Percentiles rank a stretch among this genome's conserved stretches.
Conservation (phyloP, 2,113 vertebrate species). For the Nycticebus coucang region DNA sequence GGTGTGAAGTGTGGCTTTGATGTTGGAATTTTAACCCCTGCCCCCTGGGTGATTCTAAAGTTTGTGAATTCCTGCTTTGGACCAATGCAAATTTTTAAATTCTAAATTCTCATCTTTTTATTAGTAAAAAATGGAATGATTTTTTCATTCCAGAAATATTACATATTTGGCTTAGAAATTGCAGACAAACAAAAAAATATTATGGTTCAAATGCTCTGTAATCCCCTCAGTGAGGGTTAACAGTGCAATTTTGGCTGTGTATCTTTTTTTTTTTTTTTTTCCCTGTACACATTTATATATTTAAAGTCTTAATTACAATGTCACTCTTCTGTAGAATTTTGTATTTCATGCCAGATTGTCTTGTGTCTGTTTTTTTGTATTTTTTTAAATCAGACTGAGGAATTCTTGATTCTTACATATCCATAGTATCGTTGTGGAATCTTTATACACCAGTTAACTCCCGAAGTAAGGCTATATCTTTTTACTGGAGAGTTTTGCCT, state of each 20-base stretch:
- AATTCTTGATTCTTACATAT: slow-evolving; percentile 1
- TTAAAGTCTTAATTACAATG: background rate
- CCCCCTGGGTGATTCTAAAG: background rate
- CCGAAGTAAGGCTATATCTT: background rate
- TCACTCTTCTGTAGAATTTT: background rate
- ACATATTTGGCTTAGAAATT: slow-evolving; percentile 32
- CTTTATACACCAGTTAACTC: background rate
- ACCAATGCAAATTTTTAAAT: background rate
- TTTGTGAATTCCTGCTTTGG: background rate
- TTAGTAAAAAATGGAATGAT: background rate
- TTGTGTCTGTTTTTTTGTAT: background rate
- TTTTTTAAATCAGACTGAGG: background rate
- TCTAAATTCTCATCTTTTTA: background rate
- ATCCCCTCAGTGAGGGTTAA: background rate
- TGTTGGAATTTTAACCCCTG: background rate
- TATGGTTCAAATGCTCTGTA: background rate
- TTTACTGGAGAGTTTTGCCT: background rate
- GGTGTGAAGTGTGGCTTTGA: background rate
- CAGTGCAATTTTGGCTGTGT: background rate
- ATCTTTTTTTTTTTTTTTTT: background rate
- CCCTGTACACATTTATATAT: background rate
- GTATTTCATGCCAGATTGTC: background rate
- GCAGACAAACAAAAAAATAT: background rate
- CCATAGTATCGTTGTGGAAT: background rate
- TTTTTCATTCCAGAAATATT: background rate